Conservation (phyloP, 2,888 invertebrate species). For the Mechanitis mazaeus region DNA sequence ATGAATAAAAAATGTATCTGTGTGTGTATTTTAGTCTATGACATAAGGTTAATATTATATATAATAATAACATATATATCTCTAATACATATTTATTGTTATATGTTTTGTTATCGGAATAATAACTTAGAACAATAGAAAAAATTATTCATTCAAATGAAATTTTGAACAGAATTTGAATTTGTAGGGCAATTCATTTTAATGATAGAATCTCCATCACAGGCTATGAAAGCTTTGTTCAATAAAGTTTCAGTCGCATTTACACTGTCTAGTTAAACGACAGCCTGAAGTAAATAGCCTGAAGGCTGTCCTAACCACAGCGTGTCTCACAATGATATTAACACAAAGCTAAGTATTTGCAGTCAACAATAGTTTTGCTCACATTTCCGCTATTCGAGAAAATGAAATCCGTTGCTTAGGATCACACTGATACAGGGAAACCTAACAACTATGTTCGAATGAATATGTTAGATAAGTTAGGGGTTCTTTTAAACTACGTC, state of each 20-base stretch:
- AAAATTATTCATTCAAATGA: too few species aligned
- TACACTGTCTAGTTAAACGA: slow-evolving; percentile 4
- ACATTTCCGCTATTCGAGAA: slow-evolving; percentile 14
- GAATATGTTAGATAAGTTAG: too few species aligned
- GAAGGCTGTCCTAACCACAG: slow-evolving; percentile 12
- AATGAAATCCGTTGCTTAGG: slow-evolving; percentile 5
- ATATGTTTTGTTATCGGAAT: too few species aligned
- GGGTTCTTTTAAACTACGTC: too few species aligned
- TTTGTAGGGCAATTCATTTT: neutral
- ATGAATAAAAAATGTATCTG: too few species aligned
- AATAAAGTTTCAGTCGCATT: slow-evolving; percentile 7
- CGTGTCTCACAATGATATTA: slow-evolving; percentile 11
- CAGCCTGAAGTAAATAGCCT: slow-evolving; percentile 9
- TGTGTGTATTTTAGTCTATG: too few species aligned
- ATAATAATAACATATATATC: too few species aligned
- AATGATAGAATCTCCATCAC: slow-evolving; percentile 3
- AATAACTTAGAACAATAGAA: too few species aligned
- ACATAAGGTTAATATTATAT: too few species aligned
- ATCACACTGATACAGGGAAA: neutral
- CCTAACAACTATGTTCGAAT: neutral
- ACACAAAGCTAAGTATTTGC: slow-evolving; percentile 10
- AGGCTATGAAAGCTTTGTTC: slow-evolving; percentile 8
- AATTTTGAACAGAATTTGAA: neutral
- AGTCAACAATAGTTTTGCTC: slow-evolving; percentile 14
- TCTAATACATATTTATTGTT: too few species aligned